Evolutionary conservation across 2,113 vertebrate genomes (phyloP).

Genomic region (Rhabdomys dilectus): DNA sequence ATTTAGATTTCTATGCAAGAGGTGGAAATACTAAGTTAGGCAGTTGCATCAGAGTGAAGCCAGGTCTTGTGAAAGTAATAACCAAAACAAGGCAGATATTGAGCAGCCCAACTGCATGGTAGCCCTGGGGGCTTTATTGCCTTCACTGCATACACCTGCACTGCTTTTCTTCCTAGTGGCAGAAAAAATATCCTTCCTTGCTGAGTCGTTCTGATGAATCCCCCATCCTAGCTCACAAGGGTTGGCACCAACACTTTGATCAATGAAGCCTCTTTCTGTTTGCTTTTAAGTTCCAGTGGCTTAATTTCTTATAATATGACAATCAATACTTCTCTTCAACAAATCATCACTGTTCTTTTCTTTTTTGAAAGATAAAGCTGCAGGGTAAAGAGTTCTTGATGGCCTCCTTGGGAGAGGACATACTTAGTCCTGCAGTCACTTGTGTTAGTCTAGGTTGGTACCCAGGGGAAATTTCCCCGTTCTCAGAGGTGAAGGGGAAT

Average conservation of each 20-base stretch:
- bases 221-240: background rate
- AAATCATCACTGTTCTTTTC: background rate
- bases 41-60: background rate
- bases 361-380: background rate
- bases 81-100: background rate
- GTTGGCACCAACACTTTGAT: background rate
- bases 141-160: background rate
- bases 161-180: background rate
- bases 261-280: background rate
- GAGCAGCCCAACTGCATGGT: background rate
- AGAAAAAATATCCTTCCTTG: background rate
- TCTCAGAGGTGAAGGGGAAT: too few species aligned
- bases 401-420: too few species aligned
- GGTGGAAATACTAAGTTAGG: background rate
- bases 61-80: constrained; percentile 22
- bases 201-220: background rate
- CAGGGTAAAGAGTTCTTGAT: background rate
- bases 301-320: constrained; percentile 15
- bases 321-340: background rate
- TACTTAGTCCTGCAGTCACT: too few species aligned
- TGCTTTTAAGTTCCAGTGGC: constrained; percentile 25
- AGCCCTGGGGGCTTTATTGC: background rate
- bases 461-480: too few species aligned
- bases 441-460: too few species aligned
- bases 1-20: background rate